A percentile compares a stretch with the other conserved stretches of the same genome.
Conservation (phyloP, 2,888 invertebrate species). For the Muscina levida region DNA sequence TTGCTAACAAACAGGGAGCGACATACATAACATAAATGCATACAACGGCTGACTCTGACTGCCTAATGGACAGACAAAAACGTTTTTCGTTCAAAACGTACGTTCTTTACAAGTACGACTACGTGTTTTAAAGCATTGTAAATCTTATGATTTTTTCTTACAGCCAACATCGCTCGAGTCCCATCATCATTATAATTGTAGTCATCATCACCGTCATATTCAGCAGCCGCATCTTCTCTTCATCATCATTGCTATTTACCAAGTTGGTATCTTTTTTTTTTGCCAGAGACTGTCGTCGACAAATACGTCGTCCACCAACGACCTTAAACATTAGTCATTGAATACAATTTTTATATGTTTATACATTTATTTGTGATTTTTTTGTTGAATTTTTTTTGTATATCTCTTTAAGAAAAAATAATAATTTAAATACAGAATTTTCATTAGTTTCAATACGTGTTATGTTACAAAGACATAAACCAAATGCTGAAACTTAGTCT, state of each 20-base stretch:
- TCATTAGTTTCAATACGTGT: neutral
- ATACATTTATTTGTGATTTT: too few species aligned
- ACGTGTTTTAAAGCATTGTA: constrained; percentile 61
- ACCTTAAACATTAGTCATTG: constrained; percentile 65
- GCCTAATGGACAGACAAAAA: constrained; percentile 10
- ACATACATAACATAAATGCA: neutral
- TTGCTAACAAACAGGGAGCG: constrained; percentile 13
- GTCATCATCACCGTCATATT: constrained; percentile 40
- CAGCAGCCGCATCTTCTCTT: too few species aligned
- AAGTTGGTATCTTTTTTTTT: neutral
- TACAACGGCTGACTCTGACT: too few species aligned
- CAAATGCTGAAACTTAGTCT: neutral
- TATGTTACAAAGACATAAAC: neutral
- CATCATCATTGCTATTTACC: constrained; percentile 44
- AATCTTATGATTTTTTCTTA: neutral
- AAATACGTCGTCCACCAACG: constrained; percentile 52
- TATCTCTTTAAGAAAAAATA: constrained; percentile 40
- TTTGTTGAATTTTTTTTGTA: constrained; percentile 17
- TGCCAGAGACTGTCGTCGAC: neutral
- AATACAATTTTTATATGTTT: constrained; percentile 42
- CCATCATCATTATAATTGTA: constrained; percentile 37
- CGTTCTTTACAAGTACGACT: constrained; percentile 56
- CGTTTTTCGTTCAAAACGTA: constrained; percentile 36
- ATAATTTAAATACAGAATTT: constrained; percentile 37
- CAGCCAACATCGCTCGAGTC: constrained; percentile 21